Evolutionary conservation across 2,113 vertebrate species (phyloP).

Genomic region (Rousettus leschenaultii): DNA sequence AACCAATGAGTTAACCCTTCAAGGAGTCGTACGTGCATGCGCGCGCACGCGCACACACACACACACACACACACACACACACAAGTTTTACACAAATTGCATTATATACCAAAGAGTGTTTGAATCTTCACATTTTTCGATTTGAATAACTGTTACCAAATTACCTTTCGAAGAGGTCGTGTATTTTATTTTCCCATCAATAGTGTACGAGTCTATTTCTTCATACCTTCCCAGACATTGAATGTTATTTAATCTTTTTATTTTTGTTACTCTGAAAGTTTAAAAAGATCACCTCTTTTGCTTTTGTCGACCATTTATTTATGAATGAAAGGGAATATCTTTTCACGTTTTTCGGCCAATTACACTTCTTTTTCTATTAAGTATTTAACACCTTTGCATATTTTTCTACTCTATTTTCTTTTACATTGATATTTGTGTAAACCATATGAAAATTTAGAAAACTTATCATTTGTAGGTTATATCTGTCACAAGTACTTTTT

Average conservation of each 20-base stretch:
- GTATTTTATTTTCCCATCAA: not conserved
- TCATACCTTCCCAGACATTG: not conserved
- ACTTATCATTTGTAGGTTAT: not conserved
- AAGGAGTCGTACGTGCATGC: not conserved
- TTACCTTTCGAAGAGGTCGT: not conserved
- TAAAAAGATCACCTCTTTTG: not conserved
- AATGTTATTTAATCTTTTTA: not conserved
- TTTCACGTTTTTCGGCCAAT: not conserved
- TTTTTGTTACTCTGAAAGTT: not conserved
- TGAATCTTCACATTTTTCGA: not conserved
- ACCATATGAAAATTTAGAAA: not conserved
- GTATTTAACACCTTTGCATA: not conserved
- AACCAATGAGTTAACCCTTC: not conserved
- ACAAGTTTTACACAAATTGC: not conserved
- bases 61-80: not conserved
- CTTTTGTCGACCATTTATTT: not conserved
- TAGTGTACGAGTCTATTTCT: not conserved
- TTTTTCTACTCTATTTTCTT: not conserved
- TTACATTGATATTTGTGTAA: not conserved
- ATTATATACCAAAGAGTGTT: not conserved
- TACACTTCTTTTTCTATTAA: not conserved
- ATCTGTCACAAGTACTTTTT: not conserved
- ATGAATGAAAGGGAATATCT: not conserved
- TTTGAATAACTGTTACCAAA: not conserved
- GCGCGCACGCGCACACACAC: no score